Percentiles rank a stretch among this genome's conserved stretches.
Evolutionary conservation across 2,797 vertebrate species (phyloP).

Genomic region (Morus bassanus): DNA sequence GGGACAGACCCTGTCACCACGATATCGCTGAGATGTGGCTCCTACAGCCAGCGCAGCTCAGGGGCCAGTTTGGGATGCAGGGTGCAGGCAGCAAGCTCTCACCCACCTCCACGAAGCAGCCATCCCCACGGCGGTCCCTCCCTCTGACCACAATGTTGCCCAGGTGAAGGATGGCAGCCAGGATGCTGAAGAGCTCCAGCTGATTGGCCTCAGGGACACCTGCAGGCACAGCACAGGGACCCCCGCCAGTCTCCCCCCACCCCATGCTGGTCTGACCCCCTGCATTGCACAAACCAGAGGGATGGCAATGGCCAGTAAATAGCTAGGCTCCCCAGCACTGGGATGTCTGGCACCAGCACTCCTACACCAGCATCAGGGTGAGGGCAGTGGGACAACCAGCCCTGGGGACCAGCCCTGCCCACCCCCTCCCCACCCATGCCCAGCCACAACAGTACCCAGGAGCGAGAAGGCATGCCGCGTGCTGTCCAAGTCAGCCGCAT

Average conservation of each 20-base stretch:
- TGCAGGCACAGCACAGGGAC: not conserved
- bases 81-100: not conserved
- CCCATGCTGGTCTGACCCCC: rapidly evolving
- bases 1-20: not conserved
- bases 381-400: not conserved
- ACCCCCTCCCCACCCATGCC: not conserved
- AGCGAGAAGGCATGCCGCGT: constrained; percentile 76
- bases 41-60: not conserved
- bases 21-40: rapidly evolving
- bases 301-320: rapidly evolving
- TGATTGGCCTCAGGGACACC: constrained; percentile 80
- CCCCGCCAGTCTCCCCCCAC: not conserved
- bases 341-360: not conserved
- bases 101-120: constrained; percentile 75
- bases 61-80: too few relatives aligned
- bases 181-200: constrained; percentile 81
- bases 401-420: not conserved
- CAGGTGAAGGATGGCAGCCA: constrained; percentile 81
- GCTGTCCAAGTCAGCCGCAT: constrained; percentile 75
- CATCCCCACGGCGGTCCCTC: constrained; percentile 73
- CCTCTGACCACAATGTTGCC: constrained; percentile 76
- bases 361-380: not conserved
- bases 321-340: rapidly evolving
- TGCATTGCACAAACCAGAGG: rapidly evolving
- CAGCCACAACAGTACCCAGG: constrained; percentile 65